phyloP scores from a whole-genome alignment of 2,888 invertebrate genomes.

The Orgyia antiqua region DNA sequence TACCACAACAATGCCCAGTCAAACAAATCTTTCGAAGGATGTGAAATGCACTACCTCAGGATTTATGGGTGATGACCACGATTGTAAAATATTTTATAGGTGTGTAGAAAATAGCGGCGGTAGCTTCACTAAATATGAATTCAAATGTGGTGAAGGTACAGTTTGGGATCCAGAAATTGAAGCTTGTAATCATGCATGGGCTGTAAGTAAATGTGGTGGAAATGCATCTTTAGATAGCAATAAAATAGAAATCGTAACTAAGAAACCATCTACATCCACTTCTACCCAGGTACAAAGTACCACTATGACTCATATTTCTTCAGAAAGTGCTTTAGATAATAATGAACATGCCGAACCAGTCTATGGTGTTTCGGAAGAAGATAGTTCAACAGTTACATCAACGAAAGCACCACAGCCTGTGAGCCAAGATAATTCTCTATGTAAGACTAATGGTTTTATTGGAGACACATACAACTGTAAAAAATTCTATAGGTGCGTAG shows the following conservation, averaged over 20 bases:
- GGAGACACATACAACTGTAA: conserved; percentile 75
- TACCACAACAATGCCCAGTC: conserved; percentile 11
- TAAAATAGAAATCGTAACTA: conserved; percentile 19
- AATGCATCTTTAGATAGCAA: conserved; percentile 10
- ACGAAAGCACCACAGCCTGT: not conserved
- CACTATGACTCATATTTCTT: conserved; percentile 14
- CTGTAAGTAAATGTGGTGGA: conserved; percentile 52
- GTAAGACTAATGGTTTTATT: conserved; percentile 76
- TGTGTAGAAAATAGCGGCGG: conserved; percentile 81
- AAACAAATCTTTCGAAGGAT: conserved; percentile 4
- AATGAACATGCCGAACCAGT: not conserved
- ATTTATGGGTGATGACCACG: conserved; percentile 77
- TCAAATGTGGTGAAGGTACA: conserved; percentile 82
- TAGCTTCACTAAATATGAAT: conserved; percentile 78
- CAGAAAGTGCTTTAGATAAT: not conserved
- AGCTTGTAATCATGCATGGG: conserved; percentile 79
- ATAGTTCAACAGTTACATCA: not conserved
- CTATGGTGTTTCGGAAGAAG: conserved; percentile 2
- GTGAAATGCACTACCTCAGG: conserved; percentile 64
- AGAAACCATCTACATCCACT: conserved; percentile 6
- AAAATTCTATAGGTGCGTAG: conserved; percentile 84
- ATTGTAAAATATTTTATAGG: conserved; percentile 82
- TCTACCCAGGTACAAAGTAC: conserved; percentile 14
- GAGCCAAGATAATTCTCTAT: conserved; percentile 11
- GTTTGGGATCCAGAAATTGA: conserved; percentile 78